Percentiles rank a stretch among this genome's conserved stretches.
Conservation (phyloP, 2,797 vertebrate genomes). For the Sebastes taczanowskii region DNA sequence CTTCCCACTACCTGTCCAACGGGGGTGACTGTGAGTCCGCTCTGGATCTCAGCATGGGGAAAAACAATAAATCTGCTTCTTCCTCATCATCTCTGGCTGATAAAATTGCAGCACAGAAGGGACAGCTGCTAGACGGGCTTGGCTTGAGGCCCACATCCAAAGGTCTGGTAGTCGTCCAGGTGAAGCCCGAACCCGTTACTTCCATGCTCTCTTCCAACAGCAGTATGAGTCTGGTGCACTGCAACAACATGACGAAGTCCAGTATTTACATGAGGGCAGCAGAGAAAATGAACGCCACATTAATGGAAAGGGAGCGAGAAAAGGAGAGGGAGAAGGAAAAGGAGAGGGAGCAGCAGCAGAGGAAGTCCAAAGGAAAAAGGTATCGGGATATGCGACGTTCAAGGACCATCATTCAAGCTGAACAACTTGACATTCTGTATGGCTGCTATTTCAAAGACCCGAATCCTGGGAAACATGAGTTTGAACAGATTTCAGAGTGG, state of each 20-base stretch:
- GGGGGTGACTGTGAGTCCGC: constrained; percentile 82
- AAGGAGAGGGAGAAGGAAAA: constrained; percentile 64
- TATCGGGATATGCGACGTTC: constrained; percentile 88
- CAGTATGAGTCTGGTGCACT: constrained; percentile 67
- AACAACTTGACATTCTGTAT: constrained; percentile 94
- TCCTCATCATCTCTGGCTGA: constrained; percentile 68
- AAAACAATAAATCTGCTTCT: constrained; percentile 72
- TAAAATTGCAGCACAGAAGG: constrained; percentile 79
- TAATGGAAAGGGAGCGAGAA: constrained; percentile 71
- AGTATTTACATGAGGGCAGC: constrained; percentile 79
- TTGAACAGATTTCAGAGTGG: constrained; percentile 93
- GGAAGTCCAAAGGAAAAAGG: constrained; percentile 79
- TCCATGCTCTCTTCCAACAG: constrained; percentile 68
- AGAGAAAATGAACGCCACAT: constrained; percentile 75
- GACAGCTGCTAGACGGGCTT: constrained; percentile 82
- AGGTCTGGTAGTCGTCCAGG: constrained; percentile 83
- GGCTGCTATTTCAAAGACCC: constrained; percentile 96
- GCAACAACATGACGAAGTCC: constrained; percentile 78
- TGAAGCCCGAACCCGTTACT: constrained; percentile 79
- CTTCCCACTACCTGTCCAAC: constrained; percentile 77
- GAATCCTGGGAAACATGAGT: constrained; percentile 93
- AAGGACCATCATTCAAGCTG: constrained; percentile 93
- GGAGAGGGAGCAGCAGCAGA: constrained; percentile 76
- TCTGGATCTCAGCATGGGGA: constrained; percentile 86
- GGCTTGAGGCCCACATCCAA: constrained; percentile 82